phyloP scores from a whole-genome alignment of 1,140 invertebrate genomes.

The Cepaea nemoralis region DNA sequence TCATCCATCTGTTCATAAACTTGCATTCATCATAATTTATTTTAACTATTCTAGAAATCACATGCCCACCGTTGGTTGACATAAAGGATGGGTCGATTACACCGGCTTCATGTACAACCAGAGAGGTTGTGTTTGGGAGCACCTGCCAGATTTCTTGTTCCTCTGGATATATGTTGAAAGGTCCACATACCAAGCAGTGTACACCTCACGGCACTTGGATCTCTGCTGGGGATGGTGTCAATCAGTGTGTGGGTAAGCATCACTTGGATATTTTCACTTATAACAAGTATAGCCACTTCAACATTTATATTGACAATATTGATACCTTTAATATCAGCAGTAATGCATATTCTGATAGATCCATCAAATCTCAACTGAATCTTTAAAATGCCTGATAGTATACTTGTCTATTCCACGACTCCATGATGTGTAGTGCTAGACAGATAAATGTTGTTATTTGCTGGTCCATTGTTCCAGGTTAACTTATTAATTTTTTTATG shows the following conservation, averaged over 20 bases:
- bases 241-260: constrained; percentile 64
- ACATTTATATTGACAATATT: too few relatives aligned
- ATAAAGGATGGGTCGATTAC: constrained; percentile 60
- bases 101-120: constrained; percentile 60
- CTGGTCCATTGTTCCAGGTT: too few relatives aligned
- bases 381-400: too few relatives aligned
- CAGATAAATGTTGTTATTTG: too few relatives aligned
- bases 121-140: constrained; percentile 65
- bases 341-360: too few relatives aligned
- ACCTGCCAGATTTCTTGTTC: constrained; percentile 70
- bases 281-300: too few relatives aligned
- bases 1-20: too few relatives aligned
- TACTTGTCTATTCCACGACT: too few relatives aligned
- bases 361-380: too few relatives aligned
- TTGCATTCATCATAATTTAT: not conserved
- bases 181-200: constrained; percentile 70
- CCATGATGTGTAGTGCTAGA: too few relatives aligned
- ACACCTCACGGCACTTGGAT: constrained; percentile 71
- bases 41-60: constrained; percentile 60
- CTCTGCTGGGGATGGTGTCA: constrained; percentile 53
- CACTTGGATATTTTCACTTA: not conserved
- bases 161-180: constrained; percentile 70
- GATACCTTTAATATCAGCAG: too few relatives aligned
- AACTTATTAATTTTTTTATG: too few relatives aligned
- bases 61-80: constrained; percentile 60